Conservation (phyloP, 2,797 vertebrate genomes). For the Phoeniculus purpureus region DNA sequence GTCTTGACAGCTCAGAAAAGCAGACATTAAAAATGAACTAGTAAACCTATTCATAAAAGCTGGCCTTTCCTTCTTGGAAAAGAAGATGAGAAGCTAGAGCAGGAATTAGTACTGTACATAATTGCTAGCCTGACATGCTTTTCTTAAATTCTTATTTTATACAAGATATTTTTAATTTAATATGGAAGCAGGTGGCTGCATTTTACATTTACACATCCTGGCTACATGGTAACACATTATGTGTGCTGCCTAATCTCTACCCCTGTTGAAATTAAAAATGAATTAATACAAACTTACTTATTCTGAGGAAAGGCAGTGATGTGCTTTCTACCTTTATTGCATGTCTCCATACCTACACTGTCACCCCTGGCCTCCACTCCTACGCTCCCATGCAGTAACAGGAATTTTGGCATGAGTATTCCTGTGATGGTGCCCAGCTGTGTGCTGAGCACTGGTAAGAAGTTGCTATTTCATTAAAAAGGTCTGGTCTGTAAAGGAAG, state of each 20-base stretch:
- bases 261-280: neutral
- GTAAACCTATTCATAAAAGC: neutral
- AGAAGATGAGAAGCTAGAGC: neutral
- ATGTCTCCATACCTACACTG: neutral
- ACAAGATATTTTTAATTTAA: neutral
- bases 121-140: neutral
- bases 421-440: neutral
- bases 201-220: neutral
- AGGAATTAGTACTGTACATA: constrained; percentile 2
- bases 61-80: neutral
- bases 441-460: neutral
- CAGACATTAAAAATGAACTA: neutral
- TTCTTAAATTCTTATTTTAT: neutral
- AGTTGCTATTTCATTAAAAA: neutral
- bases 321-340: neutral
- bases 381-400: neutral
- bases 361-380: neutral
- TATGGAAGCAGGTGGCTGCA: neutral
- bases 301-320: neutral
- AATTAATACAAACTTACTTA: neutral
- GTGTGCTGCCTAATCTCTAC: neutral
- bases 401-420: neutral
- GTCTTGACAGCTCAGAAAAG: neutral
- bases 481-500: neutral
- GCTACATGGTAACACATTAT: neutral